Conservation (phyloP, 1,140 invertebrate species). For the Phthorimaea operculella region DNA sequence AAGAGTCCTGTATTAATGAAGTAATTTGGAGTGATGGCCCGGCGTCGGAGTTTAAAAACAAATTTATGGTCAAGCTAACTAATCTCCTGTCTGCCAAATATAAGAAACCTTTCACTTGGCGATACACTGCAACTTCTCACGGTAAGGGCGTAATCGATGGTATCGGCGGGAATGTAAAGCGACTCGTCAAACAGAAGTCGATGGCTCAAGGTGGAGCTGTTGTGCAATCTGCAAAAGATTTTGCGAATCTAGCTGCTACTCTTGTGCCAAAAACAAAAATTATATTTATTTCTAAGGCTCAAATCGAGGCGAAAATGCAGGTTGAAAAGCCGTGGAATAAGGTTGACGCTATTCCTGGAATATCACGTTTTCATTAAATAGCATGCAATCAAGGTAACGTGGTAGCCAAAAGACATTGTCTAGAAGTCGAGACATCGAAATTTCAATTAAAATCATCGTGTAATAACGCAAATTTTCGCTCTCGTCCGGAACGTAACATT, state of each 20-base stretch:
- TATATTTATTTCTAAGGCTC: neutral
- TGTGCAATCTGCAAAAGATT: neutral
- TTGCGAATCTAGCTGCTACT: neutral
- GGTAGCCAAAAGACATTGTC: neutral
- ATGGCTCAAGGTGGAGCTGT: neutral
- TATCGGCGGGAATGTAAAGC: neutral
- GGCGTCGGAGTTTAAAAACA: constrained; percentile 7
- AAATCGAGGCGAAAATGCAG: neutral
- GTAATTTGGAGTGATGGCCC: constrained; percentile 10
- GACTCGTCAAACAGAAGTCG: neutral
- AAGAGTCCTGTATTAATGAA: neutral
- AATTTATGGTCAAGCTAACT: constrained; percentile 1
- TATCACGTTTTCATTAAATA: neutral
- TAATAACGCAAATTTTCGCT: neutral
- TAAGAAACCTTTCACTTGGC: neutral
- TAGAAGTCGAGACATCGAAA: neutral
- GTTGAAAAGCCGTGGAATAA: neutral
- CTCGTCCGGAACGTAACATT: neutral
- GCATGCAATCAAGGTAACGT: neutral
- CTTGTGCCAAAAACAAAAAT: neutral
- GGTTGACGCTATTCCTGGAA: neutral
- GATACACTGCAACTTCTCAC: neutral
- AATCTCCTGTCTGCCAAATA: neutral
- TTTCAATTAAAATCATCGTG: neutral
- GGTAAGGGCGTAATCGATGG: neutral